A percentile compares a stretch with the other conserved stretches of the same genome.
Conservation (phyloP, 1,140 invertebrate genomes). For the Cyphomyrmex costatus region DNA sequence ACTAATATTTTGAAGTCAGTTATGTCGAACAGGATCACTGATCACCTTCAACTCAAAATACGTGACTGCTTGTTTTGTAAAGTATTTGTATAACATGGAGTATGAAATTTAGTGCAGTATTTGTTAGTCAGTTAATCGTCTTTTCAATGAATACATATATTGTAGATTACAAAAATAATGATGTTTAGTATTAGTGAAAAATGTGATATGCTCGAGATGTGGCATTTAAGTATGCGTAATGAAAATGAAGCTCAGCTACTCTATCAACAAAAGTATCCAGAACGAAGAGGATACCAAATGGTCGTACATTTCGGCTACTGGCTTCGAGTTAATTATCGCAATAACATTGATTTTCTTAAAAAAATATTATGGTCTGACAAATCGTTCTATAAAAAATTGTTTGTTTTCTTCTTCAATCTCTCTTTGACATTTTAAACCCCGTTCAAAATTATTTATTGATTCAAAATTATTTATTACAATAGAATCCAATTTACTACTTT, state of each 20-base stretch:
- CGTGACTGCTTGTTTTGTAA: too few relatives aligned
- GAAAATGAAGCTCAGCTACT: not conserved
- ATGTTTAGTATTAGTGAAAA: constrained; percentile 2
- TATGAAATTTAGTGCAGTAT: too few relatives aligned
- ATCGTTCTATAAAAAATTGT: too few relatives aligned
- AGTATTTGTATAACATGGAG: too few relatives aligned
- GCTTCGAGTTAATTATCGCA: not conserved
- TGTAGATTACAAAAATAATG: not conserved
- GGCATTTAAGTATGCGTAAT: constrained; percentile 2
- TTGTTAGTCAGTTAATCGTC: not conserved
- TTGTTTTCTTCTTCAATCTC: too few relatives aligned
- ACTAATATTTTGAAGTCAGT: too few relatives aligned
- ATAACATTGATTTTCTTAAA: constrained; percentile 1
- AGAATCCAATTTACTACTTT: too few relatives aligned
- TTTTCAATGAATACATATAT: not conserved
- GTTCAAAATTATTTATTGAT: too few relatives aligned
- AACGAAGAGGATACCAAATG: not conserved
- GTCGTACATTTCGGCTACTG: not conserved
- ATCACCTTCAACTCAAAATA: too few relatives aligned
- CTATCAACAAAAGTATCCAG: not conserved
- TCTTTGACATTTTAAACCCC: too few relatives aligned
- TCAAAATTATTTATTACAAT: too few relatives aligned
- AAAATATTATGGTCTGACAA: not conserved
- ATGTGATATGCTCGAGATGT: not conserved
- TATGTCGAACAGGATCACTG: too few relatives aligned